phyloP scores from a whole-genome alignment of 1,140 invertebrate genomes.

The Octopus sinensis region DNA sequence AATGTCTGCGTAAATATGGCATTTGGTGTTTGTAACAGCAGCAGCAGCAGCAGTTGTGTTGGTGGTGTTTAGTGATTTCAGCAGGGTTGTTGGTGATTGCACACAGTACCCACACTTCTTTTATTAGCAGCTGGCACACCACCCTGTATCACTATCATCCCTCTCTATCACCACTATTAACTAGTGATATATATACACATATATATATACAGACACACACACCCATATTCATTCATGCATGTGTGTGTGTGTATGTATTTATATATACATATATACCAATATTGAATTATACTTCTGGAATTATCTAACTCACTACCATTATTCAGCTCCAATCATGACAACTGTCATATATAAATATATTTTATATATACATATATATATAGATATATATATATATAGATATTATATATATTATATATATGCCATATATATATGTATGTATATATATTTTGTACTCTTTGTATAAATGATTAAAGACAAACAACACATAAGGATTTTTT shows the following conservation, averaged over 20 bases:
- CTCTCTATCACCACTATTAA: background rate
- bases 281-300: background rate
- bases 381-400: no score
- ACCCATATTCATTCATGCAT: background rate
- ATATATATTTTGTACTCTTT: conserved; percentile 1
- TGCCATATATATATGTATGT: no score
- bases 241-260: background rate
- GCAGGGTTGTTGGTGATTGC: no score
- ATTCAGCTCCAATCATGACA: background rate
- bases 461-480: background rate
- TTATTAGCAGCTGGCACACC: background rate
- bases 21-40: no score
- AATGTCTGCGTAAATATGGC: no score
- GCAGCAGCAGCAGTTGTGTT: no score
- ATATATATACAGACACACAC: background rate
- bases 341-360: background rate
- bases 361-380: no score
- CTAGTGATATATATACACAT: background rate
- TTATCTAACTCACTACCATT: background rate
- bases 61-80: no score
- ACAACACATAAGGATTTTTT: background rate
- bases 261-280: background rate
- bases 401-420: no score
- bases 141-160: background rate
- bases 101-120: background rate